phyloP scores from a whole-genome alignment of 2,888 invertebrate genomes.

The Seira sanloemensis region DNA sequence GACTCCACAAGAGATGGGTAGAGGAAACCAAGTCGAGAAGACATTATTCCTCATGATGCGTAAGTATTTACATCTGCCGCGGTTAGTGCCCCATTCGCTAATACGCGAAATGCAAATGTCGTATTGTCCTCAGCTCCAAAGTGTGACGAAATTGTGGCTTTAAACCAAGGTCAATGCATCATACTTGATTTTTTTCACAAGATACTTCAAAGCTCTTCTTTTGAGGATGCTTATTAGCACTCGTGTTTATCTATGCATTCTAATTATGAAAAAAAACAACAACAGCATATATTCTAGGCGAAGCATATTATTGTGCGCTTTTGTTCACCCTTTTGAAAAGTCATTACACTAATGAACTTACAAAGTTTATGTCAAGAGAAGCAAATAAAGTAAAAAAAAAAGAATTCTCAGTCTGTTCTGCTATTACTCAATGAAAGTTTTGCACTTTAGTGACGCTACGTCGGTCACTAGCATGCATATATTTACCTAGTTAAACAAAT shows the following conservation, averaged over 20 bases:
- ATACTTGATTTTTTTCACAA: background rate
- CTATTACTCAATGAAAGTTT: constrained; percentile 6
- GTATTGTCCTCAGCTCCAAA: constrained; percentile 5
- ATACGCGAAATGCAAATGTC: constrained; percentile 3
- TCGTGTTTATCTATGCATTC: background rate
- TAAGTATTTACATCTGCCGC: background rate
- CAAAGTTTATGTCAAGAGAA: background rate
- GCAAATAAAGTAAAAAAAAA: background rate
- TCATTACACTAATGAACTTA: background rate
- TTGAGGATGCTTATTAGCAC: background rate
- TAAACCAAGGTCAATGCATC: constrained; percentile 19
- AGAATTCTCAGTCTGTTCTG: background rate
- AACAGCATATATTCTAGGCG: background rate
- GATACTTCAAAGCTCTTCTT: background rate
- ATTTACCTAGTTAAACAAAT: constrained; percentile 16
- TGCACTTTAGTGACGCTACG: constrained; percentile 8
- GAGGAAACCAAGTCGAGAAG: no score
- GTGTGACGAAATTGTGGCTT: constrained; percentile 14
- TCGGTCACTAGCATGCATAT: background rate
- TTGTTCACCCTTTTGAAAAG: constrained; percentile 7
- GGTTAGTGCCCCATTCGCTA: no score
- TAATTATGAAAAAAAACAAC: background rate
- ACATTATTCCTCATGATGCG: no score
- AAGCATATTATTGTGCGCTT: background rate
- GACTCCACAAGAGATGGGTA: background rate